Base-by-base conservation (phyloP, 2,113 vertebrate genomes). In the Hoplias malabaricus region DNA sequence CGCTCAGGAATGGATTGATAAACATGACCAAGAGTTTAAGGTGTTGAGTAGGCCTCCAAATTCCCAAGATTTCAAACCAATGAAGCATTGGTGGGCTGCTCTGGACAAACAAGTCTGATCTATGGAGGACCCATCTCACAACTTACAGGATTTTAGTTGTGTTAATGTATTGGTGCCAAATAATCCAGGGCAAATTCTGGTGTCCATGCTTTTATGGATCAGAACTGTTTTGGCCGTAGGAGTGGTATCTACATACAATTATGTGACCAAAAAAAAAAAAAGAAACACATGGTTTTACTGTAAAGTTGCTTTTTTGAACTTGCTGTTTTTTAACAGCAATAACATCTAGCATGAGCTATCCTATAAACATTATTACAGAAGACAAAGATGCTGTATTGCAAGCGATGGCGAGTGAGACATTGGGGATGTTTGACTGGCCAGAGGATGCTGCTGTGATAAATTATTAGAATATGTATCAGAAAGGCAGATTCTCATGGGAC, bases 241-340 rank as follows among this genome's bases (percentile, higher is more conserved):
- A 53, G 48, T 4, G 48, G 19, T n/a, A 53, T 2, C 9, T 4
- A 53, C 16, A 53, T 8, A 53, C 48, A 53, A n/a, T 16, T 53
- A 16, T n/a, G 4, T 53, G 48, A 63, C 59, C 46, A n/a, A 50
- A 36, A 75, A 43, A 62, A 50, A 68, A 21, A n/a, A 31, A n/a
- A 23, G 6, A 46, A n/a, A n/a, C n/a, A n/a, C n/a, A n/a, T n/a
- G n/a, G n/a, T n/a, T n/a, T n/a, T n/a, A n/a, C n/a, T n/a, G n/a
- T n/a, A n/a, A n/a, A n/a, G n/a, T n/a, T n/a, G n/a, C n/a, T n/a
- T n/a, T n/a, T n/a, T n/a, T n/a, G n/a, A n/a, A n/a, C n/a, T n/a
- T n/a, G n/a, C n/a, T n/a, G n/a, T n/a, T n/a, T n/a, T n/a, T n/a
- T n/a, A n/a, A n/a, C n/a, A n/a, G n/a, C n/a, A n/a, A n/a, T n/a